Percentiles rank a stretch among this genome's conserved stretches.
These are phyloP conservation scores for Ammodytes dubius DNA, from an alignment of 2,113 vertebrate genomes.

Conservation along the genomic window DNA sequence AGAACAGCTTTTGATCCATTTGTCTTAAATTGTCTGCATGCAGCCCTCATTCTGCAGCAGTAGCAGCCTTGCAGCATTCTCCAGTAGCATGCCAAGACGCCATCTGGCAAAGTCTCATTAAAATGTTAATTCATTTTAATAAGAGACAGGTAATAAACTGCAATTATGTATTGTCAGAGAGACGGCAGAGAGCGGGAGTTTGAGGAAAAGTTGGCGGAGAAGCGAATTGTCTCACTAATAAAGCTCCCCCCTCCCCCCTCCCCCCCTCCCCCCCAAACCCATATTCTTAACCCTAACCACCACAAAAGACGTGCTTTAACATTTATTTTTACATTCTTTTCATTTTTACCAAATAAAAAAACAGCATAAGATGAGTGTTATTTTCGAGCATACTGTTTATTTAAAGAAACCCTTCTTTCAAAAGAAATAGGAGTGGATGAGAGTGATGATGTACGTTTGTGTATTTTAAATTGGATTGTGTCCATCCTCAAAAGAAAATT, in stretches of 20 bases:
- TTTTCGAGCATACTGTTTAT: constrained; percentile 7
- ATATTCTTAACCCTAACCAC: constrained; percentile 54
- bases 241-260: constrained; percentile 62
- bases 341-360: constrained; percentile 6
- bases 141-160: constrained; percentile 89
- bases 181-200: constrained; percentile 74
- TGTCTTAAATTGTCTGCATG: constrained; percentile 35
- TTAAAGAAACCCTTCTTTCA: constrained; percentile 11
- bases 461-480: constrained; percentile 19
- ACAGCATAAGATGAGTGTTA: background rate
- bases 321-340: constrained; percentile 48
- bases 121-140: constrained; percentile 93
- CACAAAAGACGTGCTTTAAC: constrained; percentile 23
- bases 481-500: constrained; percentile 11
- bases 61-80: constrained; percentile 66
- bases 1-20: constrained; percentile 25
- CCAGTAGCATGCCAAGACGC: constrained; percentile 78
- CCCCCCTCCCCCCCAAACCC: constrained; percentile 55
- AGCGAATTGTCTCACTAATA: constrained; percentile 73
- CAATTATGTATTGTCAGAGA: constrained; percentile 87
- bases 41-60: constrained; percentile 50
- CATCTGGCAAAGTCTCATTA: constrained; percentile 86
- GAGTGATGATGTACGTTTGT: background rate
- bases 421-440: background rate
- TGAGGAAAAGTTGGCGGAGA: constrained; percentile 67